phyloP scores from a whole-genome alignment of 2,113 vertebrate species.

The Psophia crepitans region DNA sequence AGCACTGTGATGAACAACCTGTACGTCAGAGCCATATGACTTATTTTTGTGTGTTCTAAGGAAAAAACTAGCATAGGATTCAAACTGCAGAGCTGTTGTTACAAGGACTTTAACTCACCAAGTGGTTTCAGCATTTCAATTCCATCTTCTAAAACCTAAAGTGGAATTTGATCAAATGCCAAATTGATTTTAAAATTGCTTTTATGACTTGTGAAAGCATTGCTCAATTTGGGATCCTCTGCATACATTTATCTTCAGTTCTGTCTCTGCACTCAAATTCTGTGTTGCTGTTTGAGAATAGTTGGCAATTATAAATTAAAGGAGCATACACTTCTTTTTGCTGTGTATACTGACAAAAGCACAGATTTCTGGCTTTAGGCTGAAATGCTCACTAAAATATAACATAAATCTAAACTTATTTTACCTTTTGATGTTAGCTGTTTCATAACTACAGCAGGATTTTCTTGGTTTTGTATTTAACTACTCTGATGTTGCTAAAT shows the following conservation, averaged over 20 bases:
- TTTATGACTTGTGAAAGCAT: slow-evolving; percentile 3
- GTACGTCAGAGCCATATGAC: background rate
- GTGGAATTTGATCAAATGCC: background rate
- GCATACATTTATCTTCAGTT: background rate
- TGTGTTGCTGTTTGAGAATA: background rate
- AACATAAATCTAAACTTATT: background rate
- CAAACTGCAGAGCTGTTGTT: background rate
- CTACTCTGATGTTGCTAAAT: background rate
- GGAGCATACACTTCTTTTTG: background rate
- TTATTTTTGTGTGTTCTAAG: background rate
- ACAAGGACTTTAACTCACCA: background rate
- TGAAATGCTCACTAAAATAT: background rate
- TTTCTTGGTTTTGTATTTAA: background rate
- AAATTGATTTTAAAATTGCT: slow-evolving; percentile 14
- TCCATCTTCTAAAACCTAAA: background rate
- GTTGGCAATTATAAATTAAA: background rate
- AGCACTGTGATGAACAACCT: background rate
- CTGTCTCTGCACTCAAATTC: background rate
- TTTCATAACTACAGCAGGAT: background rate
- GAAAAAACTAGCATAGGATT: background rate
- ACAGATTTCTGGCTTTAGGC: background rate
- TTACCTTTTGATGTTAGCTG: background rate
- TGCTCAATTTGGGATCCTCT: background rate
- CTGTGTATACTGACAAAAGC: background rate
- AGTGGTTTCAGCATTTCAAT: background rate